Evolutionary conservation across 35 echinoderm and acorn worm species (phyloP), one percentile per base, ranked within the genome.

Genomic region (Lytechinus variegatus): DNA sequence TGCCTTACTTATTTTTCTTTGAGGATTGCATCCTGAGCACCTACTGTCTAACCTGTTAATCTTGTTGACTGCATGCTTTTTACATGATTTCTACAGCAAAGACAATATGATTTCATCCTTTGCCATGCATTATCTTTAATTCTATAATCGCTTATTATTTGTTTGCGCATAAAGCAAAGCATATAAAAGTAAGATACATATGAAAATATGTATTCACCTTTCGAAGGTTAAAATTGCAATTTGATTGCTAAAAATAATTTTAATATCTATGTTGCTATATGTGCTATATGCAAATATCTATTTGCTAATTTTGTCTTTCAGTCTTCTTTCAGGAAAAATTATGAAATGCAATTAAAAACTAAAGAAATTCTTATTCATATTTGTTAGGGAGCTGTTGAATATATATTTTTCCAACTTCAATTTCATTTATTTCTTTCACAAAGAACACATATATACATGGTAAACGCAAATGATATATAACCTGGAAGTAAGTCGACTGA

Each of bases 1-100:
- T 28, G 27, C 87, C 3, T 89, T 89, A 52, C 87, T 89, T 89
- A 89, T 89, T 27, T 53, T 89, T 71, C 61, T 71, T 71, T 71
- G 61, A 71, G 61, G 61, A 71, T 71, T 71, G 2, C 13, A 71
- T 71, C 24, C 56, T 1, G 24, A 71, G 61, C 61, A 71, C 24
- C 12, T 71, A 5, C 24, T 24, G 14, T 71, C 61, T 71, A 71
- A 71, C 61, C 4, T 71, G 16, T 71, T 71, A 13, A 21, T 71
- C 24, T 71, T 16, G 4, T 71, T 71, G 16, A 71, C 61, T 71
- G 61, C 61, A 71, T 71, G 61, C 9, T 71, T 71, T 71, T 71
- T 71, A 21, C 61, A 71, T 71, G 2, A 71, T 71, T 13, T 71
- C 0, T 71, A 21, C 19, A 71, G 24, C 10, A 16, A 71, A 71